A percentile compares a stretch with the other conserved stretches of the same genome.
Conservation (phyloP, 2,113 vertebrate genomes). For the Dipodomys spectabilis region DNA sequence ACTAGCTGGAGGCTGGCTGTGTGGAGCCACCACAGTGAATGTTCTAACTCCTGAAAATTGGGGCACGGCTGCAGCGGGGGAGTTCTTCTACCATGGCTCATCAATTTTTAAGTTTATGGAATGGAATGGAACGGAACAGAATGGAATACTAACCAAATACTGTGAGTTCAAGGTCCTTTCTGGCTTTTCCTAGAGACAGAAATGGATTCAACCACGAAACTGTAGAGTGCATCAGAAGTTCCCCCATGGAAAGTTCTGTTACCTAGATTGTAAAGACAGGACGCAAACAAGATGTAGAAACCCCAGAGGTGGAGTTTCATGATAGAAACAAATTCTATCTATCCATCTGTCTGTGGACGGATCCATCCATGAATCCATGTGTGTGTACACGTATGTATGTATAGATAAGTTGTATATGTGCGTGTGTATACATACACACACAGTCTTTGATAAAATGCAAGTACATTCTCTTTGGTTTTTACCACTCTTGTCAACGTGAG, state of each 20-base stretch:
- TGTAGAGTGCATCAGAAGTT: slow-evolving; percentile 95
- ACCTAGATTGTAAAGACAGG: slow-evolving; percentile 86
- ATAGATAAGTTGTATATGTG: too few relatives aligned
- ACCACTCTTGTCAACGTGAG: not conserved
- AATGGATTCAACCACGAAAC: slow-evolving; percentile 98
- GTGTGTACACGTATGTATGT: too few relatives aligned
- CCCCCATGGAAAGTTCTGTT: slow-evolving; percentile 98
- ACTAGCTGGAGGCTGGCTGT: not conserved
- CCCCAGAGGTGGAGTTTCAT: rapidly evolving
- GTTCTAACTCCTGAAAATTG: not conserved
- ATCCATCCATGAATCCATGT: too few relatives aligned
- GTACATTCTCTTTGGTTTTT: not conserved
- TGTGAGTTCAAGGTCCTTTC: slow-evolving; percentile 95
- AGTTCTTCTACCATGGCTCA: not conserved
- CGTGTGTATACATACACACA: not conserved
- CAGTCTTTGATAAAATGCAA: not conserved
- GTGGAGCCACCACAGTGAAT: not conserved
- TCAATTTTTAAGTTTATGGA: not conserved
- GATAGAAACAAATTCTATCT: too few relatives aligned
- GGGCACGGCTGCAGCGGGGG: too few relatives aligned
- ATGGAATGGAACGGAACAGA: not conserved
- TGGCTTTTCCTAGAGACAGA: slow-evolving; percentile 93
- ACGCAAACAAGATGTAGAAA: not conserved
- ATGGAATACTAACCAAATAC: slow-evolving; percentile 92
- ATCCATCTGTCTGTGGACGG: too few relatives aligned